These are phyloP conservation scores for Parazoanthus atlanticus DNA, from an alignment of 92 coral and sea anemone genomes.

Conservation along the genomic window DNA sequence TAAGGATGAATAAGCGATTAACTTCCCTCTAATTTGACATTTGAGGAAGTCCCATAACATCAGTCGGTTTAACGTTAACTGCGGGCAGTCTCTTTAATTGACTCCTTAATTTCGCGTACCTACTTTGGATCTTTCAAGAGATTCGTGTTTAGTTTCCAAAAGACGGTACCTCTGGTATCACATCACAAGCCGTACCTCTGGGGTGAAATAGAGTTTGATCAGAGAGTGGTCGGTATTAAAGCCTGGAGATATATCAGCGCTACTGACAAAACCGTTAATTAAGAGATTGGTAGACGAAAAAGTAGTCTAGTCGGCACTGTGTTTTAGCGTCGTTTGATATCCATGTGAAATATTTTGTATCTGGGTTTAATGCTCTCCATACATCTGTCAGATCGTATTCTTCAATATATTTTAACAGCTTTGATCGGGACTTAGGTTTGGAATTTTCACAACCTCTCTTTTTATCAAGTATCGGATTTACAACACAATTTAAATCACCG, in stretches of 20 bases:
- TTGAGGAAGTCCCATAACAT: background rate
- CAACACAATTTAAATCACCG: no score
- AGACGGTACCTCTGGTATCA: no score
- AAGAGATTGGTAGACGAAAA: slow-evolving; percentile 18
- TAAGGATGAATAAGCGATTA: background rate
- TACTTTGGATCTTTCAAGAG: background rate
- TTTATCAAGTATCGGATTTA: no score
- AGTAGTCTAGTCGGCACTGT: slow-evolving; percentile 32
- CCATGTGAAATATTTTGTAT: no score
- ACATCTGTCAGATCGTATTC: no score
- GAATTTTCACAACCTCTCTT: no score
- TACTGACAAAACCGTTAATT: background rate
- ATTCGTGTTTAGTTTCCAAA: background rate
- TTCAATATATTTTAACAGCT: no score
- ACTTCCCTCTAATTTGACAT: background rate
- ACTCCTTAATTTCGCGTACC: background rate
- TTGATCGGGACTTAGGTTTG: no score
- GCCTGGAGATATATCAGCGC: slow-evolving; percentile 12
- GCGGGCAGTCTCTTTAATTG: background rate
- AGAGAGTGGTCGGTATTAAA: slow-evolving; percentile 23
- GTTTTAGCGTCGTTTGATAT: background rate
- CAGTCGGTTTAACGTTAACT: background rate
- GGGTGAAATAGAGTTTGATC: background rate
- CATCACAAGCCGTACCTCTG: background rate
- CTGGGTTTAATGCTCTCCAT: no score